Base-by-base conservation (phyloP, 1,140 invertebrate species). In the Teleogryllus occipitalis region DNA sequence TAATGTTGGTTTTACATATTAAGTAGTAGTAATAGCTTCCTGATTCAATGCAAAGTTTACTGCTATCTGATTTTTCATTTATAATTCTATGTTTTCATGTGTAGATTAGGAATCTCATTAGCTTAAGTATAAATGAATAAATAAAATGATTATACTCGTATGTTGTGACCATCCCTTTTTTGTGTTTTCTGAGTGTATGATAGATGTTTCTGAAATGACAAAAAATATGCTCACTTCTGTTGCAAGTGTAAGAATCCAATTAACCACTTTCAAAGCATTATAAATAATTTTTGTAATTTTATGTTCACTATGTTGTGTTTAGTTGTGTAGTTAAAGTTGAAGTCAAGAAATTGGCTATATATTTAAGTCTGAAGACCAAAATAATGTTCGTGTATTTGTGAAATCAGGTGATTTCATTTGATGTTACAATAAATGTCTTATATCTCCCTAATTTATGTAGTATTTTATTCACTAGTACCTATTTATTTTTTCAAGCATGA, bases 351-450 rank as follows among this genome's bases (percentile, higher is more conserved):
- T 65, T 65, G 54, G 7, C 54, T 65, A 7, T 14, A 65, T 14
- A 14, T 65, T 65, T 65, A 39, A 39, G 54, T 65, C 54, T 14
- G 10, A 65, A 65, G 54, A 65, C 54, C 54, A 65, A 65, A 65
- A 14, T 65, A 10, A 65, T 65, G 10, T 65, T 65, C 10, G 54
- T 65, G 54, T 65, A 65, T 14, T 65, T 14, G 18, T 65, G 54
- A 65, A 65, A 65, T 65, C 54, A 14, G 54, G 18, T 65, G 54
- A 65, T 65, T 65, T 65, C 54, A 65, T 65, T 65, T 10, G 54
- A 65, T 65, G 54, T 65, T 65, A 65, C 10, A 65, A 65, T 65
- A 65, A 65, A 65, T 65, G 54, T 65, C 54, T 65, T 65, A 65
- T 65, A 65, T 65, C 54, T 65, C 54, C 54, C 54, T 65, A 14